Evolutionary conservation across 2,797 vertebrate genomes (phyloP).

Genomic region (Parotocinclus haroldoi): DNA sequence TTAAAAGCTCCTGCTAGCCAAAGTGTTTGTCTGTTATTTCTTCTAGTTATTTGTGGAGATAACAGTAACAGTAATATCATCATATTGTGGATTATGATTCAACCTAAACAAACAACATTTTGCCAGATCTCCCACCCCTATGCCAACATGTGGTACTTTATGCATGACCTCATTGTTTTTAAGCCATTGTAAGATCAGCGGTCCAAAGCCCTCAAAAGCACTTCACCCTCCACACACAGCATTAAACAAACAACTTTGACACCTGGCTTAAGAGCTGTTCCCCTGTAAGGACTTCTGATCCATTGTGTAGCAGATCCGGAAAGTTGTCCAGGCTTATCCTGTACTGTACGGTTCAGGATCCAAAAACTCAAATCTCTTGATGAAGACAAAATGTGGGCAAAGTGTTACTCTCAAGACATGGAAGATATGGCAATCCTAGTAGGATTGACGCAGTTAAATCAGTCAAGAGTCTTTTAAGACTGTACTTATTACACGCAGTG

Average conservation of each 20-base stretch:
- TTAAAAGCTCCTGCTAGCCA: no score
- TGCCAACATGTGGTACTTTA: constrained; percentile 13
- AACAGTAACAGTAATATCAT: no score
- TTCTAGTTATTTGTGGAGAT: no score
- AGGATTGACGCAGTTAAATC: neutral
- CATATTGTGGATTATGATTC: neutral
- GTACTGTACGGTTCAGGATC: constrained; percentile 1
- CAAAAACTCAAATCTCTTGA: neutral
- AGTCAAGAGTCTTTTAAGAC: neutral
- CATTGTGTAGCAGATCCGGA: constrained; percentile 35
- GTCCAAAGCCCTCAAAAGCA: constrained; percentile 8
- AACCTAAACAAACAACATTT: neutral
- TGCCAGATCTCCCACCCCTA: neutral
- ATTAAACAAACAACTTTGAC: constrained; percentile 16
- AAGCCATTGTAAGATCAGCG: constrained; percentile 12
- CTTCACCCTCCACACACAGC: neutral
- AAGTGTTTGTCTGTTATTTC: no score
- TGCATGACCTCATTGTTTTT: constrained; percentile 36
- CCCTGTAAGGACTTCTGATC: constrained; percentile 17
- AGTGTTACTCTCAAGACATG: no score
- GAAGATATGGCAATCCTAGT: neutral
- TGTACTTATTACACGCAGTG: neutral
- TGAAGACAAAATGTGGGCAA: no score
- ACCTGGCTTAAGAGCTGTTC: neutral
- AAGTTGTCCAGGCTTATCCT: constrained; percentile 38